Percentiles rank a stretch among this genome's conserved stretches.
Evolutionary conservation across 1,140 invertebrate species (phyloP).

Genomic region (Proales similis): DNA sequence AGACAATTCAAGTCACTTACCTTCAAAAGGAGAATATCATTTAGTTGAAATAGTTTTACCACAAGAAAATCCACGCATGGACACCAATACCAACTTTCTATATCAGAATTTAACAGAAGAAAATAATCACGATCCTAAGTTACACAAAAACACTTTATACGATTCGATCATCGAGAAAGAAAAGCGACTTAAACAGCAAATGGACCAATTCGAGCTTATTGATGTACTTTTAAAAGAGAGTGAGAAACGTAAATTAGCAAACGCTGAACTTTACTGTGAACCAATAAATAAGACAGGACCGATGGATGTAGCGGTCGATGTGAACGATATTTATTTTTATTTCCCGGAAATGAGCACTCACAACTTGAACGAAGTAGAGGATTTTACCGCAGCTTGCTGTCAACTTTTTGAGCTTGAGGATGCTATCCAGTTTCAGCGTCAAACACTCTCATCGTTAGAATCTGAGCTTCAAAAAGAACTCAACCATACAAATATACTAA

Average conservation of each 20-base stretch:
- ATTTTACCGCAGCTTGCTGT: slow-evolving; percentile 28
- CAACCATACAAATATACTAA: slow-evolving; percentile 1
- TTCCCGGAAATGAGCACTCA: slow-evolving; percentile 35
- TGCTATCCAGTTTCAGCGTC: slow-evolving; percentile 23
- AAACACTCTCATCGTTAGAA: slow-evolving; percentile 15
- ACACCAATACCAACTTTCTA: not conserved
- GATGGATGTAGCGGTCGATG: too few relatives aligned
- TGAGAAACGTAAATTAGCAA: slow-evolving; percentile 22
- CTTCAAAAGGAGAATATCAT: slow-evolving; percentile 1
- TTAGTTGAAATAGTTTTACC: slow-evolving; percentile 11
- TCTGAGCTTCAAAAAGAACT: slow-evolving; percentile 12
- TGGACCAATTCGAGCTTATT: slow-evolving; percentile 18
- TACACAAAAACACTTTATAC: slow-evolving; percentile 2
- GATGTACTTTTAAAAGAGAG: slow-evolving; percentile 12
- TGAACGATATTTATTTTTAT: slow-evolving; percentile 34
- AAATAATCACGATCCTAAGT: not conserved
- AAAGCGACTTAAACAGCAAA: slow-evolving; percentile 29
- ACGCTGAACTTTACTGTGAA: slow-evolving; percentile 1
- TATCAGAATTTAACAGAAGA: not conserved
- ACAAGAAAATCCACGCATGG: too few relatives aligned
- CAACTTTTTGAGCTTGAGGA: slow-evolving; percentile 34
- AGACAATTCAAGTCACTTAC: not conserved
- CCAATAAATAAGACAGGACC: too few relatives aligned
- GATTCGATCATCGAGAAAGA: slow-evolving; percentile 25
- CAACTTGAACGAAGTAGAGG: slow-evolving; percentile 30